Evolutionary conservation across 2,113 vertebrate genomes (phyloP).

Genomic region (Hippotragus niger): DNA sequence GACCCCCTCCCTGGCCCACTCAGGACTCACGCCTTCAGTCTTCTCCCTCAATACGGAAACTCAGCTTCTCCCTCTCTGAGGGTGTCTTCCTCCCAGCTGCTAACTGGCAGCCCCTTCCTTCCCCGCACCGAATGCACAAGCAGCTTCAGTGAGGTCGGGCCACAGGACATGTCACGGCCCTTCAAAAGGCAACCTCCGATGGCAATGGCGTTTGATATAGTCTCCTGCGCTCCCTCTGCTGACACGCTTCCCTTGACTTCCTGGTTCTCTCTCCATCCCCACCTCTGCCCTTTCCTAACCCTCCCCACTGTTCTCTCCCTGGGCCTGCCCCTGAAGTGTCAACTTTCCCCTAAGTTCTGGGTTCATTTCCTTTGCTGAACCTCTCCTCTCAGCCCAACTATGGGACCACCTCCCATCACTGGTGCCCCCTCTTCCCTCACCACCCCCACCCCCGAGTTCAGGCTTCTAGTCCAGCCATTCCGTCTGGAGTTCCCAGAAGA

Average conservation of each 20-base stretch:
- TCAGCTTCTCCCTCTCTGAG: not conserved
- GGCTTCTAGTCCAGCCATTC: not conserved
- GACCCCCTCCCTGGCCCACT: accelerated
- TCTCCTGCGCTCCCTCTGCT: not conserved
- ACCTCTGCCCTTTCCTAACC: not conserved
- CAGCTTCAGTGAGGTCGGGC: not conserved
- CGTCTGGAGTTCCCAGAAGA: not conserved
- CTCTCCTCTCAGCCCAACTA: not conserved
- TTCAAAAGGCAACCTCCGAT: not conserved
- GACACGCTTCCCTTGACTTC: not conserved
- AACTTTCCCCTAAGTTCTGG: not conserved
- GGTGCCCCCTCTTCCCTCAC: not conserved
- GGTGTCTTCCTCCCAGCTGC: not conserved
- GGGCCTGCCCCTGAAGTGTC: not conserved
- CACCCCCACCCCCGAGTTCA: not conserved
- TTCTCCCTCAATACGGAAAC: not conserved
- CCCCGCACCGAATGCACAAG: accelerated
- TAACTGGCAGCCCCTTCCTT: not conserved
- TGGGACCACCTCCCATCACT: not conserved
- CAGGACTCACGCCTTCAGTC: not conserved
- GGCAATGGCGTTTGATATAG: no score
- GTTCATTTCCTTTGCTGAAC: not conserved
- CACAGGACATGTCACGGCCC: no score
- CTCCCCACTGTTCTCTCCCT: not conserved
- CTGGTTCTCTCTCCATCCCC: not conserved